Evolutionary conservation across 2,888 invertebrate species (phyloP).

Genomic region (Trissolcus brochymenae): DNA sequence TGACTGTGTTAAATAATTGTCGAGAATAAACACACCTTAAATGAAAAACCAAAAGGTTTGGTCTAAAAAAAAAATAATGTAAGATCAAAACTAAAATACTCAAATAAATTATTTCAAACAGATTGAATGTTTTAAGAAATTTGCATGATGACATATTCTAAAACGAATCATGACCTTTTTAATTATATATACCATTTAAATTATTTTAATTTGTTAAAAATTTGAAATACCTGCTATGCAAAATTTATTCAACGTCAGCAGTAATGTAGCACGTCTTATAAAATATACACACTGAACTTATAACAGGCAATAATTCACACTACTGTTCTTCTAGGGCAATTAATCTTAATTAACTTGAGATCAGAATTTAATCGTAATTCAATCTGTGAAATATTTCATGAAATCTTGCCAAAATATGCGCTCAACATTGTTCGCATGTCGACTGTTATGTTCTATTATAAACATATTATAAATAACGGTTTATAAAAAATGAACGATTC

Average conservation of each 20-base stretch:
- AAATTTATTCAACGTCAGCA: conserved; percentile 44
- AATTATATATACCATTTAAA: too few species aligned
- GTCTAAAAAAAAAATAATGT: too few species aligned
- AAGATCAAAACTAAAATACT: too few species aligned
- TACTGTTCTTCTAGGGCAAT: conserved; percentile 22
- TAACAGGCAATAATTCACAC: conserved; percentile 32
- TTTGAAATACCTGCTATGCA: background rate
- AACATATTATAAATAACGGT: conserved; percentile 1
- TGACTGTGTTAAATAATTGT: too few species aligned
- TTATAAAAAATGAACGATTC: too few species aligned
- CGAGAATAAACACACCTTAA: too few species aligned
- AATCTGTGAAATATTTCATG: conserved; percentile 13
- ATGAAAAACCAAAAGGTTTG: too few species aligned
- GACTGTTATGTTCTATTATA: conserved; percentile 2
- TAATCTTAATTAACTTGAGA: conserved; percentile 42
- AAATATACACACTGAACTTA: conserved; percentile 35
- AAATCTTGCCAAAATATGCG: conserved; percentile 15
- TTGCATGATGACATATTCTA: too few species aligned
- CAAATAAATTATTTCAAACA: too few species aligned
- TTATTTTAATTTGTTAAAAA: too few species aligned
- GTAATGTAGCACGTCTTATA: conserved; percentile 22
- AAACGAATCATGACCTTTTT: too few species aligned
- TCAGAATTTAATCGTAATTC: conserved; percentile 31
- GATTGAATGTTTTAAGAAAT: too few species aligned
- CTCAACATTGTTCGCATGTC: conserved; percentile 12